Conservation (phyloP, 1,140 invertebrate species). For the Himalopsyche phryganea region DNA sequence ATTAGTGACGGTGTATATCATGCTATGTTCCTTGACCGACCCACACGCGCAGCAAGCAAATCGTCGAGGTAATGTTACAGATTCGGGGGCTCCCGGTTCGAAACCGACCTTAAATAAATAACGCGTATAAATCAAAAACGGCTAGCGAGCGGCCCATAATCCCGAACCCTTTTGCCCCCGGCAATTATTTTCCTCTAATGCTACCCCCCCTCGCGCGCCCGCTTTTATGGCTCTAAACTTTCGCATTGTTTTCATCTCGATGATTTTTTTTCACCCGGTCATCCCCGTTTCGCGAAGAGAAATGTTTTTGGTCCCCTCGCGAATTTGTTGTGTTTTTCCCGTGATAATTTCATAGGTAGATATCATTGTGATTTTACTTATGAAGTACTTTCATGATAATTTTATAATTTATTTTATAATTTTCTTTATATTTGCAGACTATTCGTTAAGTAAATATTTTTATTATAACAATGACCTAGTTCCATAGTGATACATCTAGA, state of each 20-base stretch:
- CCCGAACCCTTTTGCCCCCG: conserved; percentile 30
- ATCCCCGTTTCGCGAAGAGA: background rate
- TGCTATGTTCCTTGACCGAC: too few species aligned
- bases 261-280: background rate
- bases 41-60: background rate
- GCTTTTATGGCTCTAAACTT: conserved; percentile 24
- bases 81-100: conserved; percentile 2
- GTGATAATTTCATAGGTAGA: too few species aligned
- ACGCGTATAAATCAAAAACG: conserved; percentile 33
- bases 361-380: too few species aligned
- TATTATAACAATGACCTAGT: too few species aligned
- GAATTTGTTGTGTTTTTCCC: background rate
- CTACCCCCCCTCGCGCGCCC: conserved; percentile 17
- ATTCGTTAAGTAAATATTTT: too few species aligned
- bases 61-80: background rate
- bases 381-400: too few species aligned
- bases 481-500: too few species aligned
- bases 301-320: background rate
- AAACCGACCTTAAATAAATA: conserved; percentile 30
- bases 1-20: too few species aligned
- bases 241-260: conserved; percentile 3
- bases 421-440: too few species aligned
- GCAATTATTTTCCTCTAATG: conserved; percentile 30
- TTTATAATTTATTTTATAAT: too few species aligned
- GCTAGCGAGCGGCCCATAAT: conserved; percentile 31